These are phyloP conservation scores for Caenorhabditis zanzibari DNA, from an alignment of 2,888 invertebrate species.

Conservation along the genomic window DNA sequence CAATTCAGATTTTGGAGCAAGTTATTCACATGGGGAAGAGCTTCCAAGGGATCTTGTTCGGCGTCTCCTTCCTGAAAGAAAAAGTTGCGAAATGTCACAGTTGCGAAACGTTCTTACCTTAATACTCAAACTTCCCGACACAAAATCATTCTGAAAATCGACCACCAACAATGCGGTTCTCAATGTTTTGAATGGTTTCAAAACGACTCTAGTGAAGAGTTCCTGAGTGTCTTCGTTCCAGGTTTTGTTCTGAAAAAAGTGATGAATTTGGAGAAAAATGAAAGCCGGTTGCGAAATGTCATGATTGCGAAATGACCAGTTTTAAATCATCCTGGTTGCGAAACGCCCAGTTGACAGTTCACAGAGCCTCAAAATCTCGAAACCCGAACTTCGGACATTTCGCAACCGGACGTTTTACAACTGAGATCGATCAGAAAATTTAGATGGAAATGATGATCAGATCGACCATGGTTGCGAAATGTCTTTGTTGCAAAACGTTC, in stretches of 20 bases:
- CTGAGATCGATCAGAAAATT: too few species aligned
- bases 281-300: too few species aligned
- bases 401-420: too few species aligned
- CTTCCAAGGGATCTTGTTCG: constrained; percentile 79
- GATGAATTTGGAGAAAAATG: background rate
- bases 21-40: constrained; percentile 76
- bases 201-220: constrained; percentile 47
- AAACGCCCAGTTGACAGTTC: too few species aligned
- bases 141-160: constrained; percentile 98
- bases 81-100: too few species aligned
- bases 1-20: constrained; percentile 70
- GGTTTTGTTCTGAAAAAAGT: constrained; percentile 45
- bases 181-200: constrained; percentile 67
- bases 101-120: constrained; percentile 84
- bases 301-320: too few species aligned
- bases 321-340: too few species aligned
- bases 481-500: too few species aligned
- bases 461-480: too few species aligned
- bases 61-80: constrained; percentile 77
- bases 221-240: constrained; percentile 62
- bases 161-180: constrained; percentile 90
- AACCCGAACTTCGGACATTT: too few species aligned
- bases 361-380: too few species aligned
- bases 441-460: too few species aligned
- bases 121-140: constrained; percentile 94